Evolutionary conservation across 2,113 vertebrate species (phyloP).

Genomic region (Lepus timidus): DNA sequence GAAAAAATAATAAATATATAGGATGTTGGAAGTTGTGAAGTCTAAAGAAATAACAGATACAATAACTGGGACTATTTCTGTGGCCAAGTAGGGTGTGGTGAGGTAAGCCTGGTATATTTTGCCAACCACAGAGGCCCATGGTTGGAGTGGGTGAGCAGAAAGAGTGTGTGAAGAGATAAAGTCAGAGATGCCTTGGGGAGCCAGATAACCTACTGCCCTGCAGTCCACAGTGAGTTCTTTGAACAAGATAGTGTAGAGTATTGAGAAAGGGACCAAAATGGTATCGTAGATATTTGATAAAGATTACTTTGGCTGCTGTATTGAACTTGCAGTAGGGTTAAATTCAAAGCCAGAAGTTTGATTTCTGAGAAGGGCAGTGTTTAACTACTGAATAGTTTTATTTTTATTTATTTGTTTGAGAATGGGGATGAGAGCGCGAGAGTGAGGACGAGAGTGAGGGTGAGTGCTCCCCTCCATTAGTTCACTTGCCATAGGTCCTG

Average conservation of each 20-base stretch:
- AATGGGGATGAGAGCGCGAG: no score
- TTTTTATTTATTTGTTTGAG: no score
- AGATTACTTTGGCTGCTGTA: background rate
- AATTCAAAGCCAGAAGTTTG: background rate
- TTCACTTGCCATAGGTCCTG: no score
- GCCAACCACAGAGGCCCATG: background rate
- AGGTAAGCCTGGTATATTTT: background rate
- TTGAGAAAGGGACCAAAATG: background rate
- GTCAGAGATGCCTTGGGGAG: background rate
- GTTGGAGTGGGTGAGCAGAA: background rate
- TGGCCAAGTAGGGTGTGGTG: fast-evolving
- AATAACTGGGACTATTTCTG: background rate
- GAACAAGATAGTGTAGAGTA: background rate
- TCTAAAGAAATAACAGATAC: background rate
- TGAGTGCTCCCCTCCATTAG: no score
- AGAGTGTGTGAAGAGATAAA: background rate
- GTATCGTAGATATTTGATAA: background rate
- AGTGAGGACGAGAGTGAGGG: no score
- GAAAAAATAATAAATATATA: background rate
- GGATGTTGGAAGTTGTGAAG: background rate
- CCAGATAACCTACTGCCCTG: no score
- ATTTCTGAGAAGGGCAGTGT: no score
- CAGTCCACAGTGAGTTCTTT: background rate
- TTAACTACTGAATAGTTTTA: no score
- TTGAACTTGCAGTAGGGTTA: background rate